These are phyloP conservation scores for Peromyscus eremicus DNA, from an alignment of 2,797 vertebrate species.

Conservation along the genomic window DNA sequence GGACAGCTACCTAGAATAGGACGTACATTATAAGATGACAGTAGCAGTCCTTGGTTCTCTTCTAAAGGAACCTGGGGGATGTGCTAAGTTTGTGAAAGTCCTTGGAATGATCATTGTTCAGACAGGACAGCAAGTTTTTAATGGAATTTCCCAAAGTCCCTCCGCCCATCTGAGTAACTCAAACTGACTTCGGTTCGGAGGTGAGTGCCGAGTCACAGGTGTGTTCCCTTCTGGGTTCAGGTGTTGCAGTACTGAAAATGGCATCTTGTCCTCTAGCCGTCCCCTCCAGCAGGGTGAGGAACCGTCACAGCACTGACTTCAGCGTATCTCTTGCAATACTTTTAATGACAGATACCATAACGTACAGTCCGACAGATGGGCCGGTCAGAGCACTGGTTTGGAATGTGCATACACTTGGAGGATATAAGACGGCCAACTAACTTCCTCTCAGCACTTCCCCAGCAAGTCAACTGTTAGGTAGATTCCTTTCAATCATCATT, in stretches of 20 bases:
- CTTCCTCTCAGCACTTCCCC: conserved; percentile 1
- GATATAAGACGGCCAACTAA: conserved; percentile 19
- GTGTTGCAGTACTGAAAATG: background rate
- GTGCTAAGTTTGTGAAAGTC: background rate
- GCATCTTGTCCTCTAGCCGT: background rate
- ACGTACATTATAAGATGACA: background rate
- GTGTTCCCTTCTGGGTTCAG: background rate
- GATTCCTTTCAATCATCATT: background rate
- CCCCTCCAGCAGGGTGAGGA: conserved; percentile 10
- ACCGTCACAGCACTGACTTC: background rate
- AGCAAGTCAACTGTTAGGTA: background rate
- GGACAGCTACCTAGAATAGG: background rate
- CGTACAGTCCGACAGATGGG: conserved; percentile 43
- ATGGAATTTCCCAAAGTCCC: background rate
- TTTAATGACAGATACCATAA: conserved; percentile 61
- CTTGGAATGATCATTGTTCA: conserved; percentile 26
- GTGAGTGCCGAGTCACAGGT: conserved; percentile 37
- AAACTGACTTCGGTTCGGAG: background rate
- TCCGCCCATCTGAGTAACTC: conserved; percentile 39
- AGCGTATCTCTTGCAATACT: conserved; percentile 53
- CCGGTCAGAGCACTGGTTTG: conserved; percentile 25
- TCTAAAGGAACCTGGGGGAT: background rate
- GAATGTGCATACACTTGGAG: conserved; percentile 41
- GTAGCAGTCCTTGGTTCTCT: background rate
- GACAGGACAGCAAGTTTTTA: background rate